Evolutionary conservation across 2,888 invertebrate genomes (phyloP), one percentile per base, ranked within the genome.

Genomic region (Metacarcinus magister): DNA sequence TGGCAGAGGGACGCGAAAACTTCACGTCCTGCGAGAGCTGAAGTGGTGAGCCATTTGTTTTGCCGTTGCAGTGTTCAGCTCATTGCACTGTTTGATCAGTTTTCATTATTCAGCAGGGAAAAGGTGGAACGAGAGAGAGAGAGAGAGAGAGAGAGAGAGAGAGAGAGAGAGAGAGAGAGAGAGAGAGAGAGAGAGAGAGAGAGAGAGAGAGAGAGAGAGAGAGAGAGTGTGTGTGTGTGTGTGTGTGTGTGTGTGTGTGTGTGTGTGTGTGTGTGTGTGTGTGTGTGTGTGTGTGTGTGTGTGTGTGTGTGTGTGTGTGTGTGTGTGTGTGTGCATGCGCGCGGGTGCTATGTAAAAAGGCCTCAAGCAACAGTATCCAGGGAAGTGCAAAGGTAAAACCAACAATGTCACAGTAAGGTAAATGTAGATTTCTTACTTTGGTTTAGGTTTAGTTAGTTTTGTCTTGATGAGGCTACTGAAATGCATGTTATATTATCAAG

Each of bases 281-380:
- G 60, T 94, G 60, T 94, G 60, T 94, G 60, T 94, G 60, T 94
- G 60, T 94, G 60, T 94, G 60, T 94, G 60, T 94, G 67, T 46
- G 60, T 94, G 60, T 94, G 60, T 94, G 60, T 94, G 60, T 94
- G 60, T 82, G 60, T 75, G 44, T 94, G 60, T 44, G 67, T 75
- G 60, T 94, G 44, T 82, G 60, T 94, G 32, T 94, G 60, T 82
- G 32, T 94, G 82, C 82, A 39, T 75, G 60, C n/a, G 60, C 39
- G 60, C 44, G 60, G 44, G 60, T 94, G 60, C 82, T 93, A 43
- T 93, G 48, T 93, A 43, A 67, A 28, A 67, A 43, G 13, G 75
- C 4, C 43, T 60, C 19, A 13, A 60, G 60, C 8, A 13, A 19
- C 19, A 60, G 2, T 60, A 10, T 60, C 10, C 60, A 60, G 8